Evolutionary conservation across 1,140 invertebrate species (phyloP).

Genomic region (Gryllus bimaculatus): DNA sequence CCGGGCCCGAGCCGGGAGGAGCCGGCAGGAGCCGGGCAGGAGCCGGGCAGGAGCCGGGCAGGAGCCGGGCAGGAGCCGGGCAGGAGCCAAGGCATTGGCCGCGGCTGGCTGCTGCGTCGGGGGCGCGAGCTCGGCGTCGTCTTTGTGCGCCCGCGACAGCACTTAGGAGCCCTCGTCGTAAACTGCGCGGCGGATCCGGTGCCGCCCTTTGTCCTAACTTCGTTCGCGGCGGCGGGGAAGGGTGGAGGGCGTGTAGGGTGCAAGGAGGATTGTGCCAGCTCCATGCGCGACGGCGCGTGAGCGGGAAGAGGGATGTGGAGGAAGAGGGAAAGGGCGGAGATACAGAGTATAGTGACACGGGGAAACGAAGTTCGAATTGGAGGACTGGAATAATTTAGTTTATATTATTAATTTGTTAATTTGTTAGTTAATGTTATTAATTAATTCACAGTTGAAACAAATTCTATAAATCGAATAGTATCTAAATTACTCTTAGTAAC

Average conservation of each 20-base stretch:
- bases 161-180: background rate
- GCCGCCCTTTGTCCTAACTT: background rate
- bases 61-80: too few relatives aligned
- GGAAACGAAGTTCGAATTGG: too few relatives aligned
- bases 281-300: background rate
- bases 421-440: too few relatives aligned
- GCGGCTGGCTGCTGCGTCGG: background rate
- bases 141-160: background rate
- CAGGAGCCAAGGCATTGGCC: background rate
- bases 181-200: background rate
- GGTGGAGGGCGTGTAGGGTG: background rate
- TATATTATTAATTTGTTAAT: too few relatives aligned
- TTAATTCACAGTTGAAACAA: too few relatives aligned
- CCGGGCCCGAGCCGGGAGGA: too few relatives aligned
- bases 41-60: too few relatives aligned
- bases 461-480: too few relatives aligned
- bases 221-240: background rate
- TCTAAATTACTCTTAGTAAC: too few relatives aligned
- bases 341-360: background rate
- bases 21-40: too few relatives aligned
- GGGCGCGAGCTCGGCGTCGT: background rate
- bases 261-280: background rate
- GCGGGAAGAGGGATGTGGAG: background rate
- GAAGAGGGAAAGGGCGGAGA: too few relatives aligned
- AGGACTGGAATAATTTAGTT: too few relatives aligned